Base-by-base conservation (phyloP, 1,140 invertebrate species). In the Sarcophaga peregrina region DNA sequence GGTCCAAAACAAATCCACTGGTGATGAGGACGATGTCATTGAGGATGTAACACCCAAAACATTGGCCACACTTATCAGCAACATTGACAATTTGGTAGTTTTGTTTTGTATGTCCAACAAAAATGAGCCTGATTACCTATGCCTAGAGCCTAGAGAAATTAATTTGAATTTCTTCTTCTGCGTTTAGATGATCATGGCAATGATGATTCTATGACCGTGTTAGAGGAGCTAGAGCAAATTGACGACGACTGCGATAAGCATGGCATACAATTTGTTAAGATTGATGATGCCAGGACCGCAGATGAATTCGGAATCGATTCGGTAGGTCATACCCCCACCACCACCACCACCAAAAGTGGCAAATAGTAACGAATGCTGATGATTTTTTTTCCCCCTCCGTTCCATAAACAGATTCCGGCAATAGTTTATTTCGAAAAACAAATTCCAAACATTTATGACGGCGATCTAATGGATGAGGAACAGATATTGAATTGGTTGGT, bases 371-470 rank as follows among this genome's bases (percentile, higher is more conserved):
- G n/a, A n/a, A n/a, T n/a, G n/a, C n/a, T n/a, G n/a, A 37, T 37
- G 25, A 37, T 37, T 81, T 37, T 37, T 37, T 58, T 13, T 5
- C 52, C 52, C 13, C n/a, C 17, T 84, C 82, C 47, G 5, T 37
- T 8, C 11, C 48, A 46, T 10, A 45, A 46, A 48, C 68, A 90
- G 89, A 86, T 92, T 48, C 97, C 97, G 68, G 93, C 95, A 74
- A 95, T 98, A 83, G 96, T 98, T 82, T 98, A 97, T 91, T 98
- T 97, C 91, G 96, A 98, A 91, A 97, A 97, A 88, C 94, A 96
- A 90, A 95, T 98, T 90, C 97, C 97, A 82, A 97, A 96, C 91
- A 92, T 98, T 86, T 98, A 97, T 90, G 96, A 97, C 90, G 97
- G 96, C 87, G 96, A 98, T 90, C 92, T 98, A 83, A 95, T 96